Percentiles rank a stretch among this genome's conserved stretches.
These are phyloP conservation scores for Xylota segnis DNA, from an alignment of 2,888 invertebrate genomes.

Conservation along the genomic window DNA sequence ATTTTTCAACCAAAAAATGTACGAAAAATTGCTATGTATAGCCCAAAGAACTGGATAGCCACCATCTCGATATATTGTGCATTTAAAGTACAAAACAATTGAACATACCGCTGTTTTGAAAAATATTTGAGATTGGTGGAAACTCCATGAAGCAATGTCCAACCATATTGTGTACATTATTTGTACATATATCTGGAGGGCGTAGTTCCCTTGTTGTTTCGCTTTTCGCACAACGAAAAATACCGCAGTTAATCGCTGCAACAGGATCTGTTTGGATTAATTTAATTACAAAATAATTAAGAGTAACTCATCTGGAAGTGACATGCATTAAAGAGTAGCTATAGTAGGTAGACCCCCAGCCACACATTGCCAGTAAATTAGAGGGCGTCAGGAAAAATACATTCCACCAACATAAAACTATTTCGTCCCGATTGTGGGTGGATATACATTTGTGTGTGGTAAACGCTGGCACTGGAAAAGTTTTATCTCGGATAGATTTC, in stretches of 20 bases:
- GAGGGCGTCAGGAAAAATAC: background rate
- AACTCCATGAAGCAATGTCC: too few relatives aligned
- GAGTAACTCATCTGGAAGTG: conserved; percentile 20
- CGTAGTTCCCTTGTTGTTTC: background rate
- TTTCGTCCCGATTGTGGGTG: background rate
- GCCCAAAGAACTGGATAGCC: too few relatives aligned
- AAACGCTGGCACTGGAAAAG: background rate
- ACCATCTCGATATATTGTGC: too few relatives aligned
- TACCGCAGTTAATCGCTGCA: background rate
- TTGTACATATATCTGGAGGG: too few relatives aligned
- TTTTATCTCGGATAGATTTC: background rate
- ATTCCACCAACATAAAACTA: background rate
- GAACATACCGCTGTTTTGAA: too few relatives aligned
- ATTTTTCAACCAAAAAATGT: too few relatives aligned
- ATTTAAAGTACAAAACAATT: too few relatives aligned
- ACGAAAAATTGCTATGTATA: too few relatives aligned
- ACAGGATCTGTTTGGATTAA: background rate
- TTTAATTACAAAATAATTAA: conserved; percentile 35
- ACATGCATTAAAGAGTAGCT: background rate
- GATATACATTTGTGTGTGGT: background rate
- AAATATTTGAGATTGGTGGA: too few relatives aligned
- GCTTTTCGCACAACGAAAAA: background rate
- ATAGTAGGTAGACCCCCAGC: background rate
- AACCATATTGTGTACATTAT: too few relatives aligned
- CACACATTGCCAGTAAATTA: background rate